These are phyloP conservation scores for Epinotia bilunana DNA, from an alignment of 2,888 invertebrate genomes.

Conservation along the genomic window DNA sequence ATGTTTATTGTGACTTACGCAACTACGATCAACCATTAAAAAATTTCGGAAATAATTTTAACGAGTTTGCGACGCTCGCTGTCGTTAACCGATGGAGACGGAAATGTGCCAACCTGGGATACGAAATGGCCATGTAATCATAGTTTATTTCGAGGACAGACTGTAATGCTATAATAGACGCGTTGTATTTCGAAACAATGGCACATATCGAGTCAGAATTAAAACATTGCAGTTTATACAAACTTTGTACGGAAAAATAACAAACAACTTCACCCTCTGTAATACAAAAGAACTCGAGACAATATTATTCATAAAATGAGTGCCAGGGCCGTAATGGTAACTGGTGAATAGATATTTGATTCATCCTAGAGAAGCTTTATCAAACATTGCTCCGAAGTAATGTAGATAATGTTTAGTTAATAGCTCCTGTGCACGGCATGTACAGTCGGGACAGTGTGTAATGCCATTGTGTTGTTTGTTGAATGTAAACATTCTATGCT, in stretches of 20 bases:
- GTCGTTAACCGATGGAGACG: constrained; percentile 32
- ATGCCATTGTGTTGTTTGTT: too few relatives aligned
- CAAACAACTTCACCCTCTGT: constrained; percentile 12
- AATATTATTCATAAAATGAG: constrained; percentile 36
- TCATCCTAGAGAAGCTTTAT: constrained; percentile 16
- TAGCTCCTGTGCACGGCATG: constrained; percentile 3
- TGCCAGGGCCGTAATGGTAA: constrained; percentile 34
- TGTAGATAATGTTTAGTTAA: constrained; percentile 18
- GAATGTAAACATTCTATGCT: too few relatives aligned
- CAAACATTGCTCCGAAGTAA: constrained; percentile 14
- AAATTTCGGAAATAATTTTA: constrained; percentile 25
- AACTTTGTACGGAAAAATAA: background rate
- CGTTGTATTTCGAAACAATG: constrained; percentile 20
- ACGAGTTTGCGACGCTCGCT: constrained; percentile 15
- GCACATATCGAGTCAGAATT: background rate
- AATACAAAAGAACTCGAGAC: constrained; percentile 9
- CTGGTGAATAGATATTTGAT: constrained; percentile 15
- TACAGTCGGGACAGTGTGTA: too few relatives aligned
- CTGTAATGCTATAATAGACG: constrained; percentile 15
- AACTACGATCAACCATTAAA: constrained; percentile 10
- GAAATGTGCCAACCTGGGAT: constrained; percentile 36
- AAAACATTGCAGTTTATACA: constrained; percentile 9
- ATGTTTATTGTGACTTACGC: background rate
- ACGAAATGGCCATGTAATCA: constrained; percentile 21
- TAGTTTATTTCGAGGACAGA: constrained; percentile 29